A percentile compares a stretch with the other conserved stretches of the same genome.
These are phyloP conservation scores for Rhopalosiphum maidis DNA, from an alignment of 1,140 invertebrate genomes.

Conservation along the genomic window DNA sequence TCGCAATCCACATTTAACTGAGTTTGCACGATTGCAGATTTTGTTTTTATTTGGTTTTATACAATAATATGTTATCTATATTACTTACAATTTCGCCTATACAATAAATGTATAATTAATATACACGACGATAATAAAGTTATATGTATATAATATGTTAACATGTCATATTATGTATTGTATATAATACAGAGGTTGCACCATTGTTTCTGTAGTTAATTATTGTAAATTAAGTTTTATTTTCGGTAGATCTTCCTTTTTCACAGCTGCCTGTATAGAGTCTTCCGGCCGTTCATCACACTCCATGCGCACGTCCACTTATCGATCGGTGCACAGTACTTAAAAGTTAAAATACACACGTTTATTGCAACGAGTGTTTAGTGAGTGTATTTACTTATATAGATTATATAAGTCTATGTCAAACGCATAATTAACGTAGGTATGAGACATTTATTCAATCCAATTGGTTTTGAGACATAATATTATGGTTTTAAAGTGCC, in stretches of 20 bases:
- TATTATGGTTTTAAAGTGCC: background rate
- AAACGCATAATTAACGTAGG: background rate
- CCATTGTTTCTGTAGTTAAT: background rate
- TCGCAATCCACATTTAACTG: too few relatives aligned
- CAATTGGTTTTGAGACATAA: background rate
- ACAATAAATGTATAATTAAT: too few relatives aligned
- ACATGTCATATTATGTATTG: too few relatives aligned
- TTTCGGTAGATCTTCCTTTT: background rate
- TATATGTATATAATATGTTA: too few relatives aligned
- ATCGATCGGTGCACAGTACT: background rate
- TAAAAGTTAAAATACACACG: background rate
- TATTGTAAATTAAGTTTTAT: background rate
- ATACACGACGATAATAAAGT: too few relatives aligned
- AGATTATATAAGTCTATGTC: background rate
- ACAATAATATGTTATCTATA: too few relatives aligned
- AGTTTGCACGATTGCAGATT: too few relatives aligned
- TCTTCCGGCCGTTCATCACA: background rate
- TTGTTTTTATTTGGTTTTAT: too few relatives aligned
- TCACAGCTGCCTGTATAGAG: background rate
- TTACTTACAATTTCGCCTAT: too few relatives aligned
- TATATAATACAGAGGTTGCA: background rate
- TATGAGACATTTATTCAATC: background rate
- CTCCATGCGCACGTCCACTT: background rate
- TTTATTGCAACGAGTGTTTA: background rate
- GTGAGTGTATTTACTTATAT: too few relatives aligned